These are phyloP conservation scores for Ptilodon capucinus DNA, from an alignment of 2,888 invertebrate genomes.

Conservation along the genomic window DNA sequence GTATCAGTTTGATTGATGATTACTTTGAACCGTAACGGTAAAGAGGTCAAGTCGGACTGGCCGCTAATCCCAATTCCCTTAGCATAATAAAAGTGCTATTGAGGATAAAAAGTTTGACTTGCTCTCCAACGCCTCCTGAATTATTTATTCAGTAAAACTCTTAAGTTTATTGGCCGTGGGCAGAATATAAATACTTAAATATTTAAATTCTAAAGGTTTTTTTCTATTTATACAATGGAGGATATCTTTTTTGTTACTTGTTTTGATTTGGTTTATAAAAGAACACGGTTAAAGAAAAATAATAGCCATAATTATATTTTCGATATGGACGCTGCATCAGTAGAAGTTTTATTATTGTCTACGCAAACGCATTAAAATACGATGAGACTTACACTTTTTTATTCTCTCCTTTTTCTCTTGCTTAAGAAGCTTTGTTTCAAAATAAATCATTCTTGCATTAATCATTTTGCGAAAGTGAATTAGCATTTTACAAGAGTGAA, in stretches of 20 bases:
- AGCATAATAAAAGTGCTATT: slow-evolving; percentile 54
- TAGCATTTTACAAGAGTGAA: slow-evolving; percentile 20
- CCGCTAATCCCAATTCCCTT: slow-evolving; percentile 43
- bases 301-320: too few species aligned
- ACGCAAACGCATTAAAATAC: too few species aligned
- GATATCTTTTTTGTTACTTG: too few species aligned
- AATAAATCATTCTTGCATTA: slow-evolving; percentile 1
- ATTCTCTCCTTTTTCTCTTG: too few species aligned
- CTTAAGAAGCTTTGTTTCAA: too few species aligned
- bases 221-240: slow-evolving; percentile 7
- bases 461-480: slow-evolving; percentile 5
- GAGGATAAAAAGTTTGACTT: slow-evolving; percentile 56
- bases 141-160: slow-evolving; percentile 63
- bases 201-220: slow-evolving; percentile 34
- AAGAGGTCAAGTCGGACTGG: slow-evolving; percentile 33
- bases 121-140: slow-evolving; percentile 54
- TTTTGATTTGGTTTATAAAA: too few species aligned
- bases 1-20: slow-evolving; percentile 31
- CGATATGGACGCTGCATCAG: too few species aligned
- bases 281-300: too few species aligned
- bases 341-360: too few species aligned
- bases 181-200: slow-evolving; percentile 47
- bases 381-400: too few species aligned
- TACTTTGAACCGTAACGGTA: slow-evolving; percentile 20
- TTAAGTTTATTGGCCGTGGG: slow-evolving; percentile 46